phyloP scores from a whole-genome alignment of 1,140 invertebrate genomes.

The Temnothorax nylanderi region DNA sequence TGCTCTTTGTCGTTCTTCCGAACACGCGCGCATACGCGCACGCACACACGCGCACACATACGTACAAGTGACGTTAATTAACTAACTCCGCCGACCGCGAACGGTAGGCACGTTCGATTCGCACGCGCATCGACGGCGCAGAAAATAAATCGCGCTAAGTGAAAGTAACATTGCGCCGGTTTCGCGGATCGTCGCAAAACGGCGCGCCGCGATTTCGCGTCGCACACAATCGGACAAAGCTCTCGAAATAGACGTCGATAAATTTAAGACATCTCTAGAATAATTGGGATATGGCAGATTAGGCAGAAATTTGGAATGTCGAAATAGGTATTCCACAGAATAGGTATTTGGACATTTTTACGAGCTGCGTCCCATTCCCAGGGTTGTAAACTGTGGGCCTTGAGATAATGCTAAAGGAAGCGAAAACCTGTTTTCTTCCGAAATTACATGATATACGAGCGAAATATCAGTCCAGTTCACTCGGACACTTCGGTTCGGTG shows the following conservation, averaged over 20 bases:
- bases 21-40: too few species aligned
- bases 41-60: neutral
- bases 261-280: neutral
- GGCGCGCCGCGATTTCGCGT: slow-evolving; percentile 23
- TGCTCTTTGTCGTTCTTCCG: slow-evolving; percentile 3
- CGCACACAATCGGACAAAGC: neutral
- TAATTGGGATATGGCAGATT: neutral
- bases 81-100: slow-evolving; percentile 60
- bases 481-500: neutral
- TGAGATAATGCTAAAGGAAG: neutral
- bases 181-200: slow-evolving; percentile 51
- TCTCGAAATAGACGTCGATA: neutral
- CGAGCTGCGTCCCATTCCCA: neutral
- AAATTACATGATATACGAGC: neutral
- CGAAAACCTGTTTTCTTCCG: neutral
- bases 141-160: slow-evolving; percentile 73
- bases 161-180: slow-evolving; percentile 67
- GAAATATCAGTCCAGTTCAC: slow-evolving; percentile 9
- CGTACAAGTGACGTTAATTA: slow-evolving; percentile 53
- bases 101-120: slow-evolving; percentile 60
- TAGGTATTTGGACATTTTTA: neutral
- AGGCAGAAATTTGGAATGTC: too few species aligned
- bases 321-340: neutral
- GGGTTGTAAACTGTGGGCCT: neutral
- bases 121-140: slow-evolving; percentile 61